Evolutionary conservation across 2,888 invertebrate genomes (phyloP).

Genomic region (Nemotelus nigrinus): DNA sequence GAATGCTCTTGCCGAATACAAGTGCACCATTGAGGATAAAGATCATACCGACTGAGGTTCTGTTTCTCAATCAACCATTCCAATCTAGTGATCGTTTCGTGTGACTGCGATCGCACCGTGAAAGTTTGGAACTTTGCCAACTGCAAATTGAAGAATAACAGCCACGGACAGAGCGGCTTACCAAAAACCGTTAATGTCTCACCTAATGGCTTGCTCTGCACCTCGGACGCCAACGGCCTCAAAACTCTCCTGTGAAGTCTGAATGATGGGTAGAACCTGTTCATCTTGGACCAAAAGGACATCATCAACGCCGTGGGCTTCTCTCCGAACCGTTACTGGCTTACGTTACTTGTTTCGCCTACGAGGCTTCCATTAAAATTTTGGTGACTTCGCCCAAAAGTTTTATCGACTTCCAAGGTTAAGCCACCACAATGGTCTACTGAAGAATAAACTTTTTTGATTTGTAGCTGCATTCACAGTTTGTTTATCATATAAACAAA

Average conservation of each 20-base stretch:
- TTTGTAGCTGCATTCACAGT: too few species aligned
- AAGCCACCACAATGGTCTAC: slow-evolving; percentile 99
- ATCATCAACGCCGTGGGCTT: slow-evolving; percentile 98
- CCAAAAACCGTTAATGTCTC: slow-evolving; percentile 98
- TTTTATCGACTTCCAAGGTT: slow-evolving; percentile 81
- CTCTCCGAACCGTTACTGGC: slow-evolving; percentile 99
- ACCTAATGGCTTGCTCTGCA: slow-evolving; percentile 98
- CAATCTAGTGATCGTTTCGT: slow-evolving; percentile 98
- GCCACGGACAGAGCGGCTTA: slow-evolving; percentile 96
- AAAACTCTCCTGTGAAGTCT: slow-evolving; percentile 99
- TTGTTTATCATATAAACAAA: too few species aligned
- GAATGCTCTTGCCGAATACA: slow-evolving; percentile 99
- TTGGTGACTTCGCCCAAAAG: slow-evolving; percentile 96
- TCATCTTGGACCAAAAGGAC: slow-evolving; percentile 98
- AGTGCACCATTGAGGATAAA: slow-evolving; percentile 97
- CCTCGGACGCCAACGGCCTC: slow-evolving; percentile 99
- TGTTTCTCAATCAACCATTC: slow-evolving; percentile 98
- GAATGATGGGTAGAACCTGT: slow-evolving; percentile 98
- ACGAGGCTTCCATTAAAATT: slow-evolving; percentile 97
- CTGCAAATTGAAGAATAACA: slow-evolving; percentile 98
- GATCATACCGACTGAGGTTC: slow-evolving; percentile 99
- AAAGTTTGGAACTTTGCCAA: slow-evolving; percentile 99
- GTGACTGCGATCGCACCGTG: slow-evolving; percentile 98
- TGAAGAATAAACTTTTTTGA: slow-evolving; percentile 96
- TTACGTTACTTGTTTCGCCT: slow-evolving; percentile 86